phyloP scores from a whole-genome alignment of 2,113 vertebrate species.

The Sardina pilchardus region DNA sequence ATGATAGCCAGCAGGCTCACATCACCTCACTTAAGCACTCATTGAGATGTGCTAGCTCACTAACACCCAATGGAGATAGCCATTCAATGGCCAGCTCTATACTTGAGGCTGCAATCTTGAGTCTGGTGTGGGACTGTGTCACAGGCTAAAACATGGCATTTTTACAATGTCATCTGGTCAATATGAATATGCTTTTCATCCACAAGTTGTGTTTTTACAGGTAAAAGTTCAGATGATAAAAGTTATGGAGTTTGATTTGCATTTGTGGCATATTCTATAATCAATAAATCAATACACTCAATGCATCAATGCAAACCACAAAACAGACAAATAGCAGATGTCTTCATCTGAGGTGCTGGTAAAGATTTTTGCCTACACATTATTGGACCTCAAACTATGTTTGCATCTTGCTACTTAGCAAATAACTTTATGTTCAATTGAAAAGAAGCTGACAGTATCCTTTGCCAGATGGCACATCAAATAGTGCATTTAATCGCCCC shows the following conservation, averaged over 20 bases:
- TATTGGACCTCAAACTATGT: neutral
- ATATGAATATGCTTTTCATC: neutral
- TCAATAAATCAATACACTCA: neutral
- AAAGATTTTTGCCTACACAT: neutral
- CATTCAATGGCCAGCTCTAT: no score
- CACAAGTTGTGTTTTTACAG: neutral
- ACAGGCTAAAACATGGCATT: no score
- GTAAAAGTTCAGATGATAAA: neutral
- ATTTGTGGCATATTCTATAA: neutral
- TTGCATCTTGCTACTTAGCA: neutral
- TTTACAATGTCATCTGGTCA: no score
- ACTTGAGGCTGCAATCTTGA: no score
- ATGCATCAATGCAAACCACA: no score
- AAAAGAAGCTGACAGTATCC: neutral
- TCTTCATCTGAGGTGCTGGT: neutral
- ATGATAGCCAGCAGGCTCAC: no score
- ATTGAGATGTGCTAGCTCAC: no score
- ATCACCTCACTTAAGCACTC: no score
- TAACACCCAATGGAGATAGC: no score
- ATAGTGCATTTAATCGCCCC: slow-evolving; percentile 40
- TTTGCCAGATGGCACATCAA: slow-evolving; percentile 35
- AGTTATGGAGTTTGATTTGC: neutral
- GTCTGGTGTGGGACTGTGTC: no score
- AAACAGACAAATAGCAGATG: neutral
- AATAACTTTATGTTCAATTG: neutral